Evolutionary conservation across 2,113 vertebrate genomes (phyloP), one percentile per base, ranked within the genome.

Genomic region (Catharus bicknelli): DNA sequence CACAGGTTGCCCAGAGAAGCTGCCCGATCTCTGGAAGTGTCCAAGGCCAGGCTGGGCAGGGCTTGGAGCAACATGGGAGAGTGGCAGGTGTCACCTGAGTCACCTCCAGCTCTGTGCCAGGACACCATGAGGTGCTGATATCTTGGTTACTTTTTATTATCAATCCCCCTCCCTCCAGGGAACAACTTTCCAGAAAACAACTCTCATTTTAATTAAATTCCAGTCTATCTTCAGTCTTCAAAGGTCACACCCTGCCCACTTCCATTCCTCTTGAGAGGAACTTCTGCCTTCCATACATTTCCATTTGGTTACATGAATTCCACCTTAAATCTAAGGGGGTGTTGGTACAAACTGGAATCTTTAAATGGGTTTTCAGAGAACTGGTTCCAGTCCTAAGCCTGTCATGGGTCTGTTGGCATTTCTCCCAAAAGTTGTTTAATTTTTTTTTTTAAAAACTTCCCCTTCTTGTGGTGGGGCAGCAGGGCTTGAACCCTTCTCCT

Each of bases 1-100:
- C 30, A 72, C 13, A 55, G 30, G 13, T 0, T 42, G 1, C 13
- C 29, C 66, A 79, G 42, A 36, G 50, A 42, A 72, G 30, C 36
- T 72, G 36, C 17, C 14, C 8, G 36, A 43, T 50, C 26, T 3
- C 43, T 64, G 17, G 26, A 36, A 29, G 15, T 29, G 12, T 66
- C 5, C 36, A 51, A 59, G 45, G 3, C 5, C 36, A 45, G 11
- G 8, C 1, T 51, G 45, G 36, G 15, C 0, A 0, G 9, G 21
- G 4, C 10, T 66, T 58, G 38, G 32, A 59, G 8, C 3, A 66
- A 1, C 12, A 10, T 66, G 59, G 27, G 10, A 16, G 2, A 14
- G 32, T 23, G 59, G 27, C 25, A 88, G 10, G 2, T 23, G 58
- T 32, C 26, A 38, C 43, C 58, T 38, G 38, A 58, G 43, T 29